phyloP scores from a whole-genome alignment of 2,888 invertebrate species.

The Drosophila cognata region DNA sequence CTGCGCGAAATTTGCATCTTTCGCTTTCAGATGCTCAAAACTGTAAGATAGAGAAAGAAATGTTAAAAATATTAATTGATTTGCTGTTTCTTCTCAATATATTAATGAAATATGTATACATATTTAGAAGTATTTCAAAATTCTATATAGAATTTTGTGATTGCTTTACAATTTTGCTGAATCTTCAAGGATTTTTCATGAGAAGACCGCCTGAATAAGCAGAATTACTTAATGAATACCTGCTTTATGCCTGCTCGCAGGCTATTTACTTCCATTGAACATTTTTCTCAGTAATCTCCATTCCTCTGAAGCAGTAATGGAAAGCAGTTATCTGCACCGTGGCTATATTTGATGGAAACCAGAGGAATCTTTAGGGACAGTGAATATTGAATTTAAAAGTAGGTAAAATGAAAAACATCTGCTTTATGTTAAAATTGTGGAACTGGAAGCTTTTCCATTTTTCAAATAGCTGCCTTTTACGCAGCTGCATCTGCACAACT shows the following conservation, averaged over 20 bases:
- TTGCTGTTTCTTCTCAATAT: neutral
- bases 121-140: neutral
- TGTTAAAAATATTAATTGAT: neutral
- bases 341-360: neutral
- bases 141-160: neutral
- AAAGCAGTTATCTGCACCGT: neutral
- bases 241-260: neutral
- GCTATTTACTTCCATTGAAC: neutral
- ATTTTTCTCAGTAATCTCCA: neutral
- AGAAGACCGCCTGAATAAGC: slow-evolving; percentile 2
- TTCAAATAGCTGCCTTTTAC: neutral
- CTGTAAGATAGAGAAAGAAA: slow-evolving; percentile 84
- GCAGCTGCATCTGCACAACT: neutral
- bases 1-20: slow-evolving; percentile 92
- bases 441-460: neutral
- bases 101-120: neutral
- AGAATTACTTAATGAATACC: slow-evolving; percentile 9
- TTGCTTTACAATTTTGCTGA: neutral
- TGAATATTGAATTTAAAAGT: neutral
- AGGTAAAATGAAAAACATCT: neutral
- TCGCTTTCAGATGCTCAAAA: slow-evolving; percentile 92
- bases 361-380: neutral
- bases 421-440: neutral
- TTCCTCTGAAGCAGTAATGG: neutral
- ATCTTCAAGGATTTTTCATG: neutral